Evolutionary conservation across 2,888 invertebrate genomes (phyloP), one percentile per base, ranked within the genome.

Genomic region (Sialis lutaria): DNA sequence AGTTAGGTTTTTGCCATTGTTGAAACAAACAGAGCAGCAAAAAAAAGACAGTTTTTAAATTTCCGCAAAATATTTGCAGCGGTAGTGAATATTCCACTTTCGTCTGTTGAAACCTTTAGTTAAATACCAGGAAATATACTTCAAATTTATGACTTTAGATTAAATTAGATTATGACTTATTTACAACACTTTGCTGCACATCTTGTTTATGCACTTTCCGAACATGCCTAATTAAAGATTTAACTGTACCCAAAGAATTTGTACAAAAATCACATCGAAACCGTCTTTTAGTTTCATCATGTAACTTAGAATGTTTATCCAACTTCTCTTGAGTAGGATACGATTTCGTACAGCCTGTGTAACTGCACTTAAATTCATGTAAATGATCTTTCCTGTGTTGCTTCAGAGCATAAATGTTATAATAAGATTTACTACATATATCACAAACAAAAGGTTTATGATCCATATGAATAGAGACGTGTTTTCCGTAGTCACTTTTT

Each of bases 81-180:
- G 10, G 95, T 66, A 33, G 95, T 91, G 41, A 84, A 82, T 6
- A 96, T 76, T 5, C 86, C 74, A 9, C 96, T 96, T 51, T 92
- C 66, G 5, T 93, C 93, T 6, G 92, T 90, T 1, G 93, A 80
- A 12, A 92, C 92, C 22, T 22, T 22, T 2, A 22, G 22, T 22
- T 22, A 22, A 39, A 93, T 22, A 22, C 4, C 22, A 22, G 22
- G 22, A 22, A 22, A 22, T 22, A 22, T 22, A 22, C 22, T 22
- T 22, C 2, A 22, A 22, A 22, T 22, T 22, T 22, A 22, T 22
- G n/a, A n/a, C n/a, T 22, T 22, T 22, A 22, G n/a, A n/a, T n/a
- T n/a, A n/a, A n/a, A n/a, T n/a, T 22, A 22, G 22, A 22, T 22
- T 22, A 22, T 22, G 22, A 22, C 22, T 22, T 22, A 22, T 22